These are phyloP conservation scores for Antennarius maculatus DNA, from an alignment of 2,797 vertebrate species.

Conservation along the genomic window DNA sequence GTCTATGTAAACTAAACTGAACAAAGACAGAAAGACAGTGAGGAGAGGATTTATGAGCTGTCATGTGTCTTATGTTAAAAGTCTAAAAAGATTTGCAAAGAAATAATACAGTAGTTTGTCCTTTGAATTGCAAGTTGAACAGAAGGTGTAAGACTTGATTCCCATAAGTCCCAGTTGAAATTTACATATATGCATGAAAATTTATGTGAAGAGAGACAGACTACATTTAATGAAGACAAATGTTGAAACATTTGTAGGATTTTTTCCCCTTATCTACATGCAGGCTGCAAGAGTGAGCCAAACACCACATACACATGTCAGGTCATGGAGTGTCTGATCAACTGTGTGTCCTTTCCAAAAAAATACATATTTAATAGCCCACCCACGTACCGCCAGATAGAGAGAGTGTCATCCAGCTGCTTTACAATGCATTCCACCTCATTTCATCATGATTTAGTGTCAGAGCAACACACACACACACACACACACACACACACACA, in stretches of 20 bases:
- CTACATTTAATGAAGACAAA: conserved; percentile 43
- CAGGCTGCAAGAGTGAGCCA: not conserved
- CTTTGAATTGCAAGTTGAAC: not conserved
- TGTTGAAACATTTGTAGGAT: conserved; percentile 14
- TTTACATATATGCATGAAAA: conserved; percentile 31
- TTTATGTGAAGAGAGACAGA: conserved; percentile 24
- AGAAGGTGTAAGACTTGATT: not conserved
- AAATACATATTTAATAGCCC: conserved; percentile 6
- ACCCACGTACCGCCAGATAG: not conserved
- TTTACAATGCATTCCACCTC: not conserved
- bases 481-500: no score
- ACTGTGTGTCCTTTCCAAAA: not conserved
- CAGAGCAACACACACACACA: conserved; percentile 1
- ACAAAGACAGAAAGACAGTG: no score
- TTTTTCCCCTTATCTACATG: not conserved
- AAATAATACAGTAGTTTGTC: not conserved
- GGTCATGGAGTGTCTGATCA: not conserved
- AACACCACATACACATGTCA: not conserved
- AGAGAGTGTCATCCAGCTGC: conserved; percentile 2
- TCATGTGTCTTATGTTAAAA: not conserved
- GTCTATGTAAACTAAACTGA: no score
- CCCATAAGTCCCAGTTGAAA: not conserved
- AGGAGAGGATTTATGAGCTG: not conserved
- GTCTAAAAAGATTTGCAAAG: not conserved
- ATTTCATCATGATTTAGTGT: conserved; percentile 25